phyloP scores from a whole-genome alignment of 2,797 vertebrate species.

The Staurois parvus region DNA sequence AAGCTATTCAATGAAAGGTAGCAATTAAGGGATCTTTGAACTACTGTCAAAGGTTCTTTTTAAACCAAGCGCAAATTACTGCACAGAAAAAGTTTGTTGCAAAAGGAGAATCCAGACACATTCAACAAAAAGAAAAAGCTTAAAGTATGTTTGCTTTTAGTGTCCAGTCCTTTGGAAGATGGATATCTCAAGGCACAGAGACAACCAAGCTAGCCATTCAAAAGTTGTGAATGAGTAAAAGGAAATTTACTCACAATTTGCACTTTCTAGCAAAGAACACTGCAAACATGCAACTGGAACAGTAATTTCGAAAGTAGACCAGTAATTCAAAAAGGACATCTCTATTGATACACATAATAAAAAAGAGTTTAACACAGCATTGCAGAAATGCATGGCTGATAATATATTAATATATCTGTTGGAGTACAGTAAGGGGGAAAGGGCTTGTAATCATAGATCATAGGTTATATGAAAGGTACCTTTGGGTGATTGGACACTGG shows the following conservation, averaged over 20 bases:
- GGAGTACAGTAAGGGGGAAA: no score
- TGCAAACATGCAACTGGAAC: neutral
- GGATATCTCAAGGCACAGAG: conserved; percentile 27
- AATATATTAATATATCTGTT: no score
- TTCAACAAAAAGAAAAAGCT: conserved; percentile 51
- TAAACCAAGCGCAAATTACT: conserved; percentile 47
- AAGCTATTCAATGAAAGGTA: conserved; percentile 53
- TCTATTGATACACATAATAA: no score
- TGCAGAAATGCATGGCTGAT: no score
- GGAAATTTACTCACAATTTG: conserved; percentile 29
- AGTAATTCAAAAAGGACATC: no score
- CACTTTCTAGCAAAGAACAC: neutral
- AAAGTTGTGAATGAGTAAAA: conserved; percentile 40
- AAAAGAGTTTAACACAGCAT: no score
- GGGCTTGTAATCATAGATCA: no score
- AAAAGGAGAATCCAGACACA: conserved; percentile 36
- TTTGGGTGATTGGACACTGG: no score
- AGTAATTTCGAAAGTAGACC: no score
- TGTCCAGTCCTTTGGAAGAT: neutral
- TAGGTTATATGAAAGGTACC: no score
- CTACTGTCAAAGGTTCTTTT: conserved; percentile 24
- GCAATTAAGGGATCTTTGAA: conserved; percentile 48
- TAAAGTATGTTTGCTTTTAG: conserved; percentile 38
- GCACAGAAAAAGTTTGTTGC: conserved; percentile 38
- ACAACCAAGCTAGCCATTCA: conserved; percentile 32